Conservation (phyloP, 2,113 vertebrate species). For the Marmota flaviventris region DNA sequence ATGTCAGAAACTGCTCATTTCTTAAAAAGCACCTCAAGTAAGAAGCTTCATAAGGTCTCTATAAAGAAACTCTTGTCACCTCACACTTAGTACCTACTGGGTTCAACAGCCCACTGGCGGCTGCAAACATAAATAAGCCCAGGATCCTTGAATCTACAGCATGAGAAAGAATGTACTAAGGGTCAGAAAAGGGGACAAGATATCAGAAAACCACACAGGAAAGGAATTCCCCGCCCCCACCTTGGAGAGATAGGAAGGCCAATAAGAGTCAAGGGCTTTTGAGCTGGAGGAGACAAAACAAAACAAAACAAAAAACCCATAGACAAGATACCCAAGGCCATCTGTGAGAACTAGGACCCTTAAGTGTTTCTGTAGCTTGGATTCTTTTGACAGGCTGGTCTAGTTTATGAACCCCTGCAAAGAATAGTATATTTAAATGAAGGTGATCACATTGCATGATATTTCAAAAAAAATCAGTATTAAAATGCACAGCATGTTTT, state of each 20-base stretch:
- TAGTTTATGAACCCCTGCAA: not conserved
- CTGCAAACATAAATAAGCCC: not conserved
- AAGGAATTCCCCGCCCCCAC: not conserved
- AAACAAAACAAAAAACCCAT: not conserved
- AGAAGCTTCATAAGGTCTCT: not conserved
- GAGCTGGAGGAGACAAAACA: not conserved
- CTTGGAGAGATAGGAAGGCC: not conserved
- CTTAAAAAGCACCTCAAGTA: not conserved
- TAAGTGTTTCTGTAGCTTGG: not conserved
- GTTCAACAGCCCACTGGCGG: not conserved
- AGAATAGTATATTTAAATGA: not conserved
- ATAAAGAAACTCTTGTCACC: not conserved
- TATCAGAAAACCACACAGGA: not conserved
- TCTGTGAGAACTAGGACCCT: not conserved
- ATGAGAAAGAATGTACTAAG: not conserved
- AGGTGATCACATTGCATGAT: not conserved
- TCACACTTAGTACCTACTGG: not conserved
- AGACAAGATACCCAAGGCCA: not conserved
- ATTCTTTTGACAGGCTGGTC: not conserved
- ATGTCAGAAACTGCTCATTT: not conserved
- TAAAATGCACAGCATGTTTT: slow-evolving; percentile 28
- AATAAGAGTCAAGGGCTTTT: not conserved
- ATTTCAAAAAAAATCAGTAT: slow-evolving; percentile 44
- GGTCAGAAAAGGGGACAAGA: not conserved
- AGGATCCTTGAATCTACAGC: not conserved